Evolutionary conservation across 2,797 vertebrate species (phyloP), one percentile per base, ranked within the genome.

Genomic region (Epinephelus awoara): DNA sequence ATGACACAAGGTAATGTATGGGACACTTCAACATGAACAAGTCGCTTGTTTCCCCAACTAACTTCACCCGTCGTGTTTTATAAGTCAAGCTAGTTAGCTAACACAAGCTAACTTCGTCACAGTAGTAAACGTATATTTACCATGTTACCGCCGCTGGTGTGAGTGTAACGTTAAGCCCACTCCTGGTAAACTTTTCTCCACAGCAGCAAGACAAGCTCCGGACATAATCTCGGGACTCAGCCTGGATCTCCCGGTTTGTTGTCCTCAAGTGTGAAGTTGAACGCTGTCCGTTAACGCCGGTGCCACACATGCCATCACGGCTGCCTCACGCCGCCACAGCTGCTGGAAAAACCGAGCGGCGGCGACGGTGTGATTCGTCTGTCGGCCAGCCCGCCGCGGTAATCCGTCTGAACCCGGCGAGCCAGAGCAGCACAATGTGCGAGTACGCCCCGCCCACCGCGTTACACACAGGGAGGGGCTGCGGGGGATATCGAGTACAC

Each of bases 111-210:
- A 75, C 65, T 75, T 67, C 1, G 6, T 11, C 12, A 5, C 0
- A 75, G 52, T 15, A 56, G 0, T 61, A 68, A 81, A 49, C 2
- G 50, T 11, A 79, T 88, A 90, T 86, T 94, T 94, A 96, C 95
- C 95, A 96, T 96, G 0, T 89, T 76, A 66, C 21, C 79, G 77
- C 82, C 77, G 87, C 59, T 57, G 80, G 19, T 65, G 64, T 38
- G 3, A 70, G 52, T 44, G 83, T 67, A 2, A 23, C 23, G 23
- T 23, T 23, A 12, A 65, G 79, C 88, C 72, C 29, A 91, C 88
- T 94, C 90, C 85, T 50, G 83, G 11, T 80, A 74, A 95, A 96
- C 90, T 96, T 96, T 95, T 91, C 82, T 85, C 88, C 79, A 1
- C 85, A 64, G 82, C 84, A 66, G 72, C 72, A n/a, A 62, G 25